A percentile compares a stretch with the other conserved stretches of the same genome.
These are phyloP conservation scores for Malurus elegans DNA, from an alignment of 2,113 vertebrate species.

Conservation along the genomic window DNA sequence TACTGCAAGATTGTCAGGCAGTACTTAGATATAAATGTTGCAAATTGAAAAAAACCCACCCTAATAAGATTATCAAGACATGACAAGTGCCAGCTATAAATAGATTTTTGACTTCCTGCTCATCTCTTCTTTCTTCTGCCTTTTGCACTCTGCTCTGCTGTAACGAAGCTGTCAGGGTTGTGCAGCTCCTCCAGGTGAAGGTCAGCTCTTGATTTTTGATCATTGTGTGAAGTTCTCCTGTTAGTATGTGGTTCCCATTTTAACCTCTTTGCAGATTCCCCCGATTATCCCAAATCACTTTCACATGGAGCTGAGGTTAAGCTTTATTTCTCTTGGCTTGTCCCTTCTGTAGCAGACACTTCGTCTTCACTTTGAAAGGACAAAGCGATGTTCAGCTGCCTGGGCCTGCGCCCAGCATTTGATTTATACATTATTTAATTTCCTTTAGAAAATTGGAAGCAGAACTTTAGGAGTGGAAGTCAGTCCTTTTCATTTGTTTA, in stretches of 20 bases:
- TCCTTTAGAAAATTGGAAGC: constrained; percentile 87
- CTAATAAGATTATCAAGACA: constrained; percentile 8
- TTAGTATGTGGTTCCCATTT: constrained; percentile 74
- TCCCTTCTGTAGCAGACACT: constrained; percentile 82
- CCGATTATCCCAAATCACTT: constrained; percentile 86
- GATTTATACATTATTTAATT: constrained; percentile 93
- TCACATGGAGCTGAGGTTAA: constrained; percentile 87
- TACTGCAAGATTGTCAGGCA: background rate
- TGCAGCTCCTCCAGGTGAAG: constrained; percentile 34
- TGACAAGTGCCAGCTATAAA: constrained; percentile 27
- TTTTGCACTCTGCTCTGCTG: rapidly evolving
- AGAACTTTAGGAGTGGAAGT: constrained; percentile 78
- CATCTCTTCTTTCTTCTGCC: background rate
- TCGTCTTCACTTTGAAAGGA: constrained; percentile 85
- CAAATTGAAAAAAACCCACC: background rate
- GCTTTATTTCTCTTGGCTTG: constrained; percentile 89
- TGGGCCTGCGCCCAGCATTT: constrained; percentile 76
- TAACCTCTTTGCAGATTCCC: constrained; percentile 75
- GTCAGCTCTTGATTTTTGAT: constrained; percentile 54
- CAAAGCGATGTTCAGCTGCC: constrained; percentile 86
- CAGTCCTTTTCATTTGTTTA: constrained; percentile 81
- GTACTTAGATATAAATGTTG: background rate
- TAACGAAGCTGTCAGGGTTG: background rate
- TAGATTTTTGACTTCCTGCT: constrained; percentile 30
- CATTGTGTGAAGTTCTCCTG: constrained; percentile 52